Base-by-base conservation (phyloP, 2,113 vertebrate genomes). In the Sylvilagus bachmani region DNA sequence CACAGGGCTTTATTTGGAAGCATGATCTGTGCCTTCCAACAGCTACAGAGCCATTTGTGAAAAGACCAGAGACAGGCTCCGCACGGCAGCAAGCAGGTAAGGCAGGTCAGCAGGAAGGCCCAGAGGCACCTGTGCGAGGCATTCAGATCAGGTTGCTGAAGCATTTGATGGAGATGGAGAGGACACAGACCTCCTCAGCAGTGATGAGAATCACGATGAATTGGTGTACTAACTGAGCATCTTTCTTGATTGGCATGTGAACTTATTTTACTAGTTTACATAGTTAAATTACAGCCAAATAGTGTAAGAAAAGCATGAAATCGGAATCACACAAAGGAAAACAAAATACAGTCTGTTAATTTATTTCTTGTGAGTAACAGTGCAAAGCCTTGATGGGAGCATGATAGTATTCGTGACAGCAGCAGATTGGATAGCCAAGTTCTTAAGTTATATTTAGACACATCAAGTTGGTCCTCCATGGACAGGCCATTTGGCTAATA, bases 261-360 rank as follows among this genome's bases (percentile, higher is more conserved):
- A 74, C 25, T 66, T 77, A 85, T 89, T 92, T 74, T 6, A 44
- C 49, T 61, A 89, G 51, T 75, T 82, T 90, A 24, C 25, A 49
- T 86, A 66, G 86, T 70, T 70, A 71, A 86, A 73, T 86, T 27
- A 5, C 3, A 92, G 29, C 12, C 44, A 75, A 7, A 36, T 75
- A 90, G 84, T 71, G 87, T 3, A 33, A 83, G 49, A 33, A 79
- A 80, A 84, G 66, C 62, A 49, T 75, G 55, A 25, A 61, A 62
- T 27, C 19, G 27, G 10, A 90, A 27, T 36, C n/a, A 58, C 11
- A 70, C 31, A 91, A 75, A 75, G n/a, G 13, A 24, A 73, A 79
- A 66, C 33, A 29, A 24, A 77, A 53, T 29, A 33, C 36, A 44
- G 73, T n/a, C 8, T 74, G 14, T 29, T 22, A 19, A 44, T 49